Evolutionary conservation across 1,140 invertebrate species (phyloP), one percentile per base, ranked within the genome.

Genomic region (Magallana angulata): DNA sequence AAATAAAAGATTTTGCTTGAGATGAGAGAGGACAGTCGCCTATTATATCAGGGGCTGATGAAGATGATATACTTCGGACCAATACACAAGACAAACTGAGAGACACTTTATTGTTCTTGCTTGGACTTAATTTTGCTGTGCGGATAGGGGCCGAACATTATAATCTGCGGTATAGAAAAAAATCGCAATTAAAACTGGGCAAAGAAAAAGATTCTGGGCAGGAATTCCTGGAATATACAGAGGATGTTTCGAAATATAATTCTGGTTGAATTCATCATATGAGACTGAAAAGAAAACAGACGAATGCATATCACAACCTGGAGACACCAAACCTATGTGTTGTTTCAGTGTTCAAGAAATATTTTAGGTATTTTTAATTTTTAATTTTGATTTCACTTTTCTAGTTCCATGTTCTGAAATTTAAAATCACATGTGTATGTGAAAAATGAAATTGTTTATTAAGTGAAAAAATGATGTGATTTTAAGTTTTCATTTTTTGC

Each of bases 191-290:
- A 3, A 64, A 64, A 64, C 16, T 64, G 18, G 60, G 16, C 7
- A 64, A 64, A 64, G 60, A 64, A 14, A 64, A 64, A 64, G 60
- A 64, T 64, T 62, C 60, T 62, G 60, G 60, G 6, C 60, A n/a
- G 60, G 8, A 62, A 62, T 12, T 64, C 14, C 14, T 64, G 7
- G 60, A n/a, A 64, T 64, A 64, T 64, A 64, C 12, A n/a, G 60
- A 64, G 60, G 60, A 64, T 64, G 14, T 64, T 62, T 62, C 36
- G 11, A 62, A 62, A 16, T 64, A 14, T 64, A 16, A 64, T 64
- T 64, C 60, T 18, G 60, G 16, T 64, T 12, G 60, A 64, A 16
- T 64, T 16, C 1, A 64, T n/a, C 60, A 64, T 16, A 64, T 1
- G 60, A 64, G 18, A 64, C 60, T 64, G 14, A 64, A 16, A 62